Conservation (phyloP, 2,797 vertebrate genomes). For the Rousettus madagascariensis region DNA sequence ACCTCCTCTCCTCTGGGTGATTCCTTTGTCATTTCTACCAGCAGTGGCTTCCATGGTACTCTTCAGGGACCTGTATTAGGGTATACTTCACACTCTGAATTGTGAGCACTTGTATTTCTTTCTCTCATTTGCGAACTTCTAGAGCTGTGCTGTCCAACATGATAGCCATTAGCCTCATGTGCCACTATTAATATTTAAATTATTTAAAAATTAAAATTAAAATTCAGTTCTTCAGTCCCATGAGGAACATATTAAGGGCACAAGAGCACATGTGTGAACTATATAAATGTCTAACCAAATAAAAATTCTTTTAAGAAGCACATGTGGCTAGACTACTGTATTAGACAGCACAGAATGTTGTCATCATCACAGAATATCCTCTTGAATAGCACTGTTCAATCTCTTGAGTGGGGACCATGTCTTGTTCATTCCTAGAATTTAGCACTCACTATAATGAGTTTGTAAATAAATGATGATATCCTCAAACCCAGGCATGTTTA, state of each 20-base stretch:
- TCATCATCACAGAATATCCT: neutral
- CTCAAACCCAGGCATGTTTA: neutral
- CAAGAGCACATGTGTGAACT: neutral
- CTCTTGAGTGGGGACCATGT: neutral
- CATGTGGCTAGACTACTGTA: neutral
- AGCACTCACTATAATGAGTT: neutral
- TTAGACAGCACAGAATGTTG: neutral
- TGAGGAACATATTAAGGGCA: neutral
- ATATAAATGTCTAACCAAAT: no score
- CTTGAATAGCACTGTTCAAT: neutral
- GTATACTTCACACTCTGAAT: neutral
- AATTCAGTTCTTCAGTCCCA: neutral
- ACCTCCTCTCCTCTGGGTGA: neutral
- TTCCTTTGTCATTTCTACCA: neutral
- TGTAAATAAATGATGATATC: neutral
- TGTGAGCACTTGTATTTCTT: neutral
- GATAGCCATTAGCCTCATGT: neutral
- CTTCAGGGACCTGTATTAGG: neutral
- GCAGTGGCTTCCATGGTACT: neutral
- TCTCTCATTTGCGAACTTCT: neutral
- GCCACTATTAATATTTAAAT: conserved; percentile 11
- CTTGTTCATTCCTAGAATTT: neutral
- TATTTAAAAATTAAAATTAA: conserved; percentile 22
- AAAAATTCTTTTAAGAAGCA: neutral
- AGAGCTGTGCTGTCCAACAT: neutral